Percentiles rank a stretch among this genome's conserved stretches.
Evolutionary conservation across 2,888 invertebrate genomes (phyloP).

Genomic region (Drosophila kuntzei): DNA sequence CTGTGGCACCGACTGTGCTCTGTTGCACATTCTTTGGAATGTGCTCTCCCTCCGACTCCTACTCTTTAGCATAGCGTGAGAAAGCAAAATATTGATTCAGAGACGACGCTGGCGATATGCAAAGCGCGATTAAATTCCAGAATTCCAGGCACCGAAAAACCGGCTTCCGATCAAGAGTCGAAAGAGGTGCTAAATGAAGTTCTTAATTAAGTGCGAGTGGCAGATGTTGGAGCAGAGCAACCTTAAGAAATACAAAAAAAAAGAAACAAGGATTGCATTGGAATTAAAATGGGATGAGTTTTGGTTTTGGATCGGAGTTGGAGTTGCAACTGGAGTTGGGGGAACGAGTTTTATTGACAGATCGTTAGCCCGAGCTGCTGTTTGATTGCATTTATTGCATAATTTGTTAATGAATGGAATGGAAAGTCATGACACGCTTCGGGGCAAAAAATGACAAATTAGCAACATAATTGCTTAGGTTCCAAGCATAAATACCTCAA

Average conservation of each 20-base stretch:
- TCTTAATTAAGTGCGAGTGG: constrained; percentile 80
- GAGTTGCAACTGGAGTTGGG: constrained; percentile 3
- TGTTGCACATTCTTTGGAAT: constrained; percentile 43
- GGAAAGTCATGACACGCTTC: constrained; percentile 63
- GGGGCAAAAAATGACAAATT: constrained; percentile 66
- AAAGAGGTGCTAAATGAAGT: constrained; percentile 80
- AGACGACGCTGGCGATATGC: constrained; percentile 67
- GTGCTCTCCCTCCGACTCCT: constrained; percentile 21
- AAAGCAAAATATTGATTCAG: constrained; percentile 81
- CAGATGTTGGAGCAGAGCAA: constrained; percentile 48
- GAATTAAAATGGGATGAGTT: constrained; percentile 43
- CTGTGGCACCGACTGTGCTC: constrained; percentile 58
- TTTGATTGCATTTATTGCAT: constrained; percentile 75
- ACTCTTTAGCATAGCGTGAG: constrained; percentile 72
- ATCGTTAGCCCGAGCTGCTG: constrained; percentile 65
- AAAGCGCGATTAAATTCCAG: constrained; percentile 80
- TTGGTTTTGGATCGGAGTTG: neutral
- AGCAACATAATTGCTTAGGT: constrained; percentile 52
- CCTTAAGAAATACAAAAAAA: constrained; percentile 9
- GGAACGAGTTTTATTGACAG: constrained; percentile 70
- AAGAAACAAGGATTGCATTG: constrained; percentile 35
- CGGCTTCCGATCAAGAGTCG: constrained; percentile 51
- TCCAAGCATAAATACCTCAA: constrained; percentile 10
- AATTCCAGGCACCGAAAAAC: constrained; percentile 51
- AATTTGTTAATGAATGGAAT: constrained; percentile 72